These are phyloP conservation scores for Anastrepha ludens DNA, from an alignment of 1,140 invertebrate genomes.

Conservation along the genomic window DNA sequence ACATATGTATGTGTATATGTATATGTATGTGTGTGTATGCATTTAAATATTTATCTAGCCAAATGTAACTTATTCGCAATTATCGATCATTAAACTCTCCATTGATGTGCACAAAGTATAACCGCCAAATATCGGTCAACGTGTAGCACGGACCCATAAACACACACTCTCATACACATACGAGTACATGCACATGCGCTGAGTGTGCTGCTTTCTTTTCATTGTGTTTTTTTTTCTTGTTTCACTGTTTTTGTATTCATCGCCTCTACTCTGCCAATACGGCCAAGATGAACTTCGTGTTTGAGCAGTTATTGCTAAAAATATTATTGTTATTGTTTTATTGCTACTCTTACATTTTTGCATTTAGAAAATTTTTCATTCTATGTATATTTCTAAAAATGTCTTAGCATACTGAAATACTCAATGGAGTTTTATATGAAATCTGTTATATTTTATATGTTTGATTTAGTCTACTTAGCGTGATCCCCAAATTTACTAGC, in stretches of 20 bases:
- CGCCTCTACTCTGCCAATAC: not conserved
- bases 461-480: not conserved
- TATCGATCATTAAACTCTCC: constrained; percentile 40
- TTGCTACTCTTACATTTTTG: not conserved
- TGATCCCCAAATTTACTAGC: not conserved
- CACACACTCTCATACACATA: not conserved
- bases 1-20: not conserved
- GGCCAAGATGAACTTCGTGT: not conserved
- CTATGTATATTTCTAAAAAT: not conserved
- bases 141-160: not conserved
- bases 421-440: not conserved
- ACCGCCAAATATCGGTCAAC: constrained; percentile 36
- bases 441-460: not conserved
- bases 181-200: not conserved
- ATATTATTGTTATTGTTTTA: constrained; percentile 25
- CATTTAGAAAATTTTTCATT: not conserved
- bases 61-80: constrained; percentile 7
- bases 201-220: constrained; percentile 49
- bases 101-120: constrained; percentile 43
- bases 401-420: not conserved
- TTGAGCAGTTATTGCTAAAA: constrained; percentile 14
- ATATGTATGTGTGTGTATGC: not conserved
- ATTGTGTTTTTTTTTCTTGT: not conserved
- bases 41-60: too few species aligned
- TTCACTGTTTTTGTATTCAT: not conserved